Evolutionary conservation across 2,888 invertebrate species (phyloP).

Genomic region (Eristalis pertinax): DNA sequence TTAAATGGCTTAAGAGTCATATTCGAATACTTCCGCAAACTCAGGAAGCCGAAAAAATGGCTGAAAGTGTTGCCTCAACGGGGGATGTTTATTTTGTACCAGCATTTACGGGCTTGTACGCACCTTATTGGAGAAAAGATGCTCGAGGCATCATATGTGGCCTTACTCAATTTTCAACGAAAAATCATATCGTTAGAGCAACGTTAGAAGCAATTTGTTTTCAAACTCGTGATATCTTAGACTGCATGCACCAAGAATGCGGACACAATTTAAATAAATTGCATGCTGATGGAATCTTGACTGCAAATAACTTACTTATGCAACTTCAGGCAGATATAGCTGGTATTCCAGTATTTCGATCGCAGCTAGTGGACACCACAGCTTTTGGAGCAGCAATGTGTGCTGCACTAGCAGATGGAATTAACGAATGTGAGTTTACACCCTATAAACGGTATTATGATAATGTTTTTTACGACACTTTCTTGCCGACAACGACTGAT

Average conservation of each 20-base stretch:
- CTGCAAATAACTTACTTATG: conserved; percentile 94
- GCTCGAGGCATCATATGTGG: conserved; percentile 96
- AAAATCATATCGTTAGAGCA: conserved; percentile 96
- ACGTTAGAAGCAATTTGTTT: conserved; percentile 97
- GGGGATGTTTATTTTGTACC: conserved; percentile 99
- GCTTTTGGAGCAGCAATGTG: conserved; percentile 96
- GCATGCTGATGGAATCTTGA: conserved; percentile 97
- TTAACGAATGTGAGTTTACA: conserved; percentile 87
- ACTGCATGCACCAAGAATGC: conserved; percentile 97
- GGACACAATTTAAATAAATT: conserved; percentile 91
- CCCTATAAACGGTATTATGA: conserved; percentile 82
- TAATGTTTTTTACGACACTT: conserved; percentile 86
- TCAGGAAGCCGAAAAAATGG: conserved; percentile 87
- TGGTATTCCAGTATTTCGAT: conserved; percentile 94
- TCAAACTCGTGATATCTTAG: conserved; percentile 96
- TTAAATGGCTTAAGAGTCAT: conserved; percentile 96
- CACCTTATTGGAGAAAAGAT: conserved; percentile 98
- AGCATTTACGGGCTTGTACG: conserved; percentile 97
- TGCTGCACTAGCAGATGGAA: conserved; percentile 90
- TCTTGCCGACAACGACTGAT: conserved; percentile 90
- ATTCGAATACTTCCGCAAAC: conserved; percentile 91
- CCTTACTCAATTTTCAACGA: conserved; percentile 94
- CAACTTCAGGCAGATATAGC: conserved; percentile 97
- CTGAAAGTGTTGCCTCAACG: conserved; percentile 91
- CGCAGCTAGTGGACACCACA: conserved; percentile 93